Base-by-base conservation (phyloP, 2,888 invertebrate species). In the Callimorpha dominula region DNA sequence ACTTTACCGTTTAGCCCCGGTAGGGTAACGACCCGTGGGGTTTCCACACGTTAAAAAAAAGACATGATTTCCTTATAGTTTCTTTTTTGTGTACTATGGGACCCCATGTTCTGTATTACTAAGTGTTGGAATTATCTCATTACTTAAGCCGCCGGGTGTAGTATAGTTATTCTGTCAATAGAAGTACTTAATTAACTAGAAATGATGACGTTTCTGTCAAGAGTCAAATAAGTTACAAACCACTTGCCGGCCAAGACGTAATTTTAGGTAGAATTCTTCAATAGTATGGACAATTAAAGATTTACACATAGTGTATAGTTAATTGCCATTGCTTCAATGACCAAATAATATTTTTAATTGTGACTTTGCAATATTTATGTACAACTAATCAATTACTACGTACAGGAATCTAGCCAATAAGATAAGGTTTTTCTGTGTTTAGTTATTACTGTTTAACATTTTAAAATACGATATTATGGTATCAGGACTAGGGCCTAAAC, bases 231-330 rank as follows among this genome's bases (percentile, higher is more conserved):
- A 31, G 31, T 60, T 60, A 1, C 20, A 14, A 60, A 31, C 14
- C 5, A 31, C 31, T 60, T 31, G 60, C 7, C 14, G 7, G 60
- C 31, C 12, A 31, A 60, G 7, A 14, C 14, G 60, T 5, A 60
- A 60, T 60, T 20, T 65, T 14, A 46, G 17, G 14, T 65, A 65
- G 20, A 65, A 20, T 50, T 49, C 50, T 15, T 65, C 31, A 65
- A 65, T 65, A 31, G 20, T 40, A 40, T 65, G 46, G 46, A 12
- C 43, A 14, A 65, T 65, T 65, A 65, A 65, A 46, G 46, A 43
- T 65, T n/a, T 17, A 65, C 46, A 46, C n/a, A 17, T 43, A 54
- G 42, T 57, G 9, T 42, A 42, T 43, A 42, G n/a, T 12, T 52
- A n/a, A 42, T 20, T 7, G 3, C 42, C 11, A 52, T 54, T 67